These are phyloP conservation scores for Lycocerus yunnanus DNA, from an alignment of 2,888 invertebrate genomes.

Conservation along the genomic window DNA sequence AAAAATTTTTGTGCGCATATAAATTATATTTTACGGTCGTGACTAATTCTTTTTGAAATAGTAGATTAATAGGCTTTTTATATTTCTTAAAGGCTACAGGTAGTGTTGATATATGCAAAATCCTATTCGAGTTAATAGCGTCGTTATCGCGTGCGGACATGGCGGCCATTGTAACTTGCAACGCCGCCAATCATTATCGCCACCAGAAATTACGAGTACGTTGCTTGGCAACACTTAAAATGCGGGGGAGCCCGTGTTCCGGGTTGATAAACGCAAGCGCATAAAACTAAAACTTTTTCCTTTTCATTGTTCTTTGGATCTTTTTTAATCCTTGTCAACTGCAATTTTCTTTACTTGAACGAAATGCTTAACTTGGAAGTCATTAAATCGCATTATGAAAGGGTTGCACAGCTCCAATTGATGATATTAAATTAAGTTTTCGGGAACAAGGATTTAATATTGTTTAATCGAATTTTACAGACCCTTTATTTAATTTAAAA, in stretches of 20 bases:
- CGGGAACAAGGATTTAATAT: not conserved
- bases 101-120: slow-evolving; percentile 27
- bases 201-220: slow-evolving; percentile 55
- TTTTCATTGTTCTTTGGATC: slow-evolving; percentile 18
- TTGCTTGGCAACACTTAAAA: slow-evolving; percentile 53
- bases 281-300: slow-evolving; percentile 18
- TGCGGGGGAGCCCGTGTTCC: slow-evolving; percentile 41
- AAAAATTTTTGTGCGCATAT: not conserved
- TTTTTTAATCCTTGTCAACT: slow-evolving; percentile 28
- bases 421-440: not conserved
- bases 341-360: slow-evolving; percentile 13
- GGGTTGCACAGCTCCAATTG: not conserved
- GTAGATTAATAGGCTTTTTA: not conserved
- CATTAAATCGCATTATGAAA: slow-evolving; percentile 6
- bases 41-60: not conserved
- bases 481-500: not conserved
- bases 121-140: slow-evolving; percentile 41
- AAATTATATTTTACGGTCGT: not conserved
- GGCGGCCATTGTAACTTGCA: slow-evolving; percentile 56
- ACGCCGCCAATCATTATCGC: slow-evolving; percentile 57
- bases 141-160: slow-evolving; percentile 52
- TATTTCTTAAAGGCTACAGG: slow-evolving; percentile 17
- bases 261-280: slow-evolving; percentile 48
- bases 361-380: slow-evolving; percentile 9
- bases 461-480: not conserved